Evolutionary conservation across 2,888 invertebrate genomes (phyloP).

Genomic region (Hypercompe scribonia): DNA sequence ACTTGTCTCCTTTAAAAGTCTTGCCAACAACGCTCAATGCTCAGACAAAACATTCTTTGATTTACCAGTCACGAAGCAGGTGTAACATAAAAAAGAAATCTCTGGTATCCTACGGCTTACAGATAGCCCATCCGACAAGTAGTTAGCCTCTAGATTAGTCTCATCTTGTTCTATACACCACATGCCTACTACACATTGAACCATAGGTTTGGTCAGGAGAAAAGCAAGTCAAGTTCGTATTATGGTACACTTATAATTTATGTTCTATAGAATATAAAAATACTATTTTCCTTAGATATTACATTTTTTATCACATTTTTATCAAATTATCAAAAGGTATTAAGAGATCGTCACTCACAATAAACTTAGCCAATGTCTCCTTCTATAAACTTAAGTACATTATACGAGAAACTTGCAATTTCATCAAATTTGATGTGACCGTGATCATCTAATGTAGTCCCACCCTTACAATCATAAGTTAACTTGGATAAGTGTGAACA

Average conservation of each 20-base stretch:
- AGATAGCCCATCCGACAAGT: too few relatives aligned
- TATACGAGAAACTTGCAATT: background rate
- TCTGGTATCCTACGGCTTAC: too few relatives aligned
- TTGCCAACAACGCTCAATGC: background rate
- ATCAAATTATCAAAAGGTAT: background rate
- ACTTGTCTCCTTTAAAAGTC: background rate
- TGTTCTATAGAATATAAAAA: background rate
- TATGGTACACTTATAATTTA: background rate
- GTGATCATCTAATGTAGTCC: background rate
- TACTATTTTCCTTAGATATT: background rate
- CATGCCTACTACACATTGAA: background rate
- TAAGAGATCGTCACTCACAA: background rate
- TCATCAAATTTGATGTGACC: too few relatives aligned
- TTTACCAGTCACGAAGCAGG: too few relatives aligned
- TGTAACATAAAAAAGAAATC: background rate
- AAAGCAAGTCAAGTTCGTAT: background rate
- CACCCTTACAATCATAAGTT: conserved; percentile 53
- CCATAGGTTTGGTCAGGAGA: background rate
- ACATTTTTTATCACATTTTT: background rate
- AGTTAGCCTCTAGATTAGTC: too few relatives aligned
- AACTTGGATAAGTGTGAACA: conserved; percentile 72
- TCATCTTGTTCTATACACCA: background rate
- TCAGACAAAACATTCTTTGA: background rate
- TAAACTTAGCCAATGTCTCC: background rate
- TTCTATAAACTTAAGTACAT: background rate